A percentile compares a stretch with the other conserved stretches of the same genome.
These are phyloP conservation scores for Drosophila mauritiana DNA, from an alignment of 1,140 invertebrate species.

Conservation along the genomic window DNA sequence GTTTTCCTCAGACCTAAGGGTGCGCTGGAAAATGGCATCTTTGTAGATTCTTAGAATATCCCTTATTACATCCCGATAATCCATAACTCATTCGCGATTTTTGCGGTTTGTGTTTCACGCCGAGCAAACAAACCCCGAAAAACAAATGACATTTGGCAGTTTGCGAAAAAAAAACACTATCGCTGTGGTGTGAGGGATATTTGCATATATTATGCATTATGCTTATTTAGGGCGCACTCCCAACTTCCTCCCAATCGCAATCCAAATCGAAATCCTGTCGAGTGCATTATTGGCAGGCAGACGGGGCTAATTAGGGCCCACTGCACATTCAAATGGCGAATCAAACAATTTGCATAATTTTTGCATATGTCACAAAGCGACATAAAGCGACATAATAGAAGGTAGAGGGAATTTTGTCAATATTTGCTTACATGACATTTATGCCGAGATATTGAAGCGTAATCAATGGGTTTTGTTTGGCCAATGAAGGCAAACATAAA, in stretches of 20 bases:
- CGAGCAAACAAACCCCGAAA: constrained; percentile 39
- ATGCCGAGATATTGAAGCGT: constrained; percentile 13
- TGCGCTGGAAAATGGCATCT: constrained; percentile 16
- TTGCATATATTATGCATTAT: constrained; percentile 70
- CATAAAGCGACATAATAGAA: constrained; percentile 21
- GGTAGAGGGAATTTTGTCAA: constrained; percentile 24
- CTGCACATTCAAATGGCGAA: constrained; percentile 55
- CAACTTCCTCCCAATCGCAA: constrained; percentile 30
- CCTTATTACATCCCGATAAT: constrained; percentile 35
- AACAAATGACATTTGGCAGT: constrained; percentile 52
- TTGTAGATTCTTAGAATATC: constrained; percentile 13
- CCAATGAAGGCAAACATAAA: constrained; percentile 4
- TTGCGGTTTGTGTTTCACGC: constrained; percentile 56
- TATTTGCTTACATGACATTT: constrained; percentile 48
- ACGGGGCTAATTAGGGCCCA: constrained; percentile 65
- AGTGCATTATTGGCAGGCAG: constrained; percentile 43
- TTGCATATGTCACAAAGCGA: constrained; percentile 63
- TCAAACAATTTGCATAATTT: constrained; percentile 76
- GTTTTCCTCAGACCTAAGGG: constrained; percentile 31
- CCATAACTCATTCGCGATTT: constrained; percentile 65
- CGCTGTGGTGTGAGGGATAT: constrained; percentile 22
- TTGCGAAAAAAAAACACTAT: constrained; percentile 19
- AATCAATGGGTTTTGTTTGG: constrained; percentile 19
- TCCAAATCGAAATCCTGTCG: constrained; percentile 20
- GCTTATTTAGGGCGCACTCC: constrained; percentile 30